Conservation (phyloP, 2,888 invertebrate genomes). For the Nowickia ferox region DNA sequence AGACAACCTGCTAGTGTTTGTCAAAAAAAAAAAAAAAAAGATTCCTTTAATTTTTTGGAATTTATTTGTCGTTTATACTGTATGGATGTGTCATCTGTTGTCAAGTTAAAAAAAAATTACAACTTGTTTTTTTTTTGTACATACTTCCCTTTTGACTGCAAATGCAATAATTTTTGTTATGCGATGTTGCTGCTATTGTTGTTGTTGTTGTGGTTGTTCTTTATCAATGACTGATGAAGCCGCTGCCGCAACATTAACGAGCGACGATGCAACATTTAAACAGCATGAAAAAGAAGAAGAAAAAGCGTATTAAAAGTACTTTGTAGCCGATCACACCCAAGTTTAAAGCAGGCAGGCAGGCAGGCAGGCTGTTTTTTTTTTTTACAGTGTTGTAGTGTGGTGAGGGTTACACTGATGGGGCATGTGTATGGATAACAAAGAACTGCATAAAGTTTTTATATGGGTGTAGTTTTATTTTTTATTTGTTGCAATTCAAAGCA, state of each 20-base stretch:
- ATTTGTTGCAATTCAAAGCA: slow-evolving; percentile 22
- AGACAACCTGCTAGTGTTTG: too few species aligned
- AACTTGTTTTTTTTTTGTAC: slow-evolving; percentile 11
- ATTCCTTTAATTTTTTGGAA: background rate
- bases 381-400: background rate
- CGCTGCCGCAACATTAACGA: slow-evolving; percentile 44
- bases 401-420: slow-evolving; percentile 33
- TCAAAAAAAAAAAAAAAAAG: background rate
- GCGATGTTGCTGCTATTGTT: slow-evolving; percentile 26
- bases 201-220: slow-evolving; percentile 18
- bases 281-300: slow-evolving; percentile 10
- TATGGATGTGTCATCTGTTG: slow-evolving; percentile 64
- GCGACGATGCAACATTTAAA: slow-evolving; percentile 51
- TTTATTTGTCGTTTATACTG: slow-evolving; percentile 35
- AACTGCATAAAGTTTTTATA: slow-evolving; percentile 23
- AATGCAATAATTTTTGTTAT: background rate
- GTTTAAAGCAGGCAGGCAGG: slow-evolving; percentile 9
- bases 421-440: slow-evolving; percentile 36
- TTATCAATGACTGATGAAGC: slow-evolving; percentile 57
- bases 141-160: slow-evolving; percentile 41
- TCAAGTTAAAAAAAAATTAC: slow-evolving; percentile 44
- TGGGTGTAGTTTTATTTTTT: background rate
- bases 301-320: slow-evolving; percentile 1
- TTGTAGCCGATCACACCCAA: slow-evolving; percentile 59
- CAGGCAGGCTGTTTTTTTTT: background rate